Evolutionary conservation across 2,888 invertebrate species (phyloP).

Genomic region (Anoncus sp.): DNA sequence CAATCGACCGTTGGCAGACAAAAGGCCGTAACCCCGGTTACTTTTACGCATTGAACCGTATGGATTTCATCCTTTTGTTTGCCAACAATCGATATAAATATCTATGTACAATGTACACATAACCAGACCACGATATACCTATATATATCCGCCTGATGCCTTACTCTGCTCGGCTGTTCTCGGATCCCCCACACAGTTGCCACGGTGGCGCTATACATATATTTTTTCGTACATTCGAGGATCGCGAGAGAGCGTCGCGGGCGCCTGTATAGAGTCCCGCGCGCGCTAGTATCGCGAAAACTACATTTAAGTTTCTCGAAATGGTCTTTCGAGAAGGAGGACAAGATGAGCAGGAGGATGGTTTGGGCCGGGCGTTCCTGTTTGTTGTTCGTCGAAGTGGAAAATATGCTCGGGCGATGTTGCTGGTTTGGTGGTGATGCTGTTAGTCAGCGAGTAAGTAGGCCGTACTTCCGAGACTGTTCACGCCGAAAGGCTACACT

Average conservation of each 20-base stretch:
- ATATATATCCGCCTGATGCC: neutral
- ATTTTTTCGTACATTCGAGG: constrained; percentile 31
- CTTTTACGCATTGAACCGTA: neutral
- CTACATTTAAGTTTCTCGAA: constrained; percentile 70
- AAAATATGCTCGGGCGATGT: constrained; percentile 58
- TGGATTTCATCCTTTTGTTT: neutral
- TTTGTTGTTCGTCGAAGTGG: constrained; percentile 59
- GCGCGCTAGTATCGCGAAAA: constrained; percentile 62
- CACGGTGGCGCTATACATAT: neutral
- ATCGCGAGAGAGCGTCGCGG: constrained; percentile 35
- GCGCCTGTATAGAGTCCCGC: constrained; percentile 7
- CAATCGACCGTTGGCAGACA: neutral
- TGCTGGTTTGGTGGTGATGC: constrained; percentile 37
- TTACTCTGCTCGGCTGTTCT: constrained; percentile 6
- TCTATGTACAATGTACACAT: neutral
- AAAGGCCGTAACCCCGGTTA: neutral
- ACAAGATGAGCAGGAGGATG: constrained; percentile 16
- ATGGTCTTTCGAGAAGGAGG: constrained; percentile 57
- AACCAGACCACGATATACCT: too few relatives aligned
- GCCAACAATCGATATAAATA: neutral
- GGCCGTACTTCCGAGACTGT: constrained; percentile 64
- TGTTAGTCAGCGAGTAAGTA: constrained; percentile 50
- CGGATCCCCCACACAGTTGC: neutral
- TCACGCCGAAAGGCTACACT: constrained; percentile 43
- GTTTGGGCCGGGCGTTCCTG: constrained; percentile 48